phyloP scores from a whole-genome alignment of 1,140 invertebrate genomes.

The Ooceraea biroi region DNA sequence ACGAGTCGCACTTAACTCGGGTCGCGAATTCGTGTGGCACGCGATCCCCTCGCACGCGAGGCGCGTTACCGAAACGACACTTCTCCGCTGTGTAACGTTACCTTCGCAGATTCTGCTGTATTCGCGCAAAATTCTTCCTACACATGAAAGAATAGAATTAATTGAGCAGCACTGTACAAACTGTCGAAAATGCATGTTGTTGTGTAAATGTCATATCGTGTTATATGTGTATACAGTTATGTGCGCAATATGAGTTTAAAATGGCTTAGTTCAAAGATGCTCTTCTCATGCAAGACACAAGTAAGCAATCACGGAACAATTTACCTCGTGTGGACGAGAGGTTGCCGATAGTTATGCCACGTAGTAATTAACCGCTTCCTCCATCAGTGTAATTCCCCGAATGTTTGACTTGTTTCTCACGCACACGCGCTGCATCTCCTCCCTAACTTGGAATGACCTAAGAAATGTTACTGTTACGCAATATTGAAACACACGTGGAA shows the following conservation, averaged over 20 bases:
- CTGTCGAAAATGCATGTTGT: neutral
- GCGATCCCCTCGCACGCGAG: neutral
- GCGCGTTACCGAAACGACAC: neutral
- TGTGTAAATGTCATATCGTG: too few species aligned
- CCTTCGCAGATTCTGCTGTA: neutral
- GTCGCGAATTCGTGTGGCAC: neutral
- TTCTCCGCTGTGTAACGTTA: constrained; percentile 18
- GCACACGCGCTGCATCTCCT: neutral
- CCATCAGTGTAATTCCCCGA: neutral
- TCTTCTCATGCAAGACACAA: neutral
- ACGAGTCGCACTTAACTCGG: neutral
- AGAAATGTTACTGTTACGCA: constrained; percentile 36
- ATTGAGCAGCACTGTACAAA: neutral
- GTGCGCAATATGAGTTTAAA: neutral
- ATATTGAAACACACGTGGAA: neutral
- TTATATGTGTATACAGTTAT: neutral
- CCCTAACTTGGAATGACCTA: constrained; percentile 33
- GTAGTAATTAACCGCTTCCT: constrained; percentile 34
- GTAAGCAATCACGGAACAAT: neutral
- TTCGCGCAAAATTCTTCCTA: neutral
- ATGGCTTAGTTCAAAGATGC: neutral
- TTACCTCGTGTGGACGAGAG: neutral
- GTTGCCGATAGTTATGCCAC: neutral
- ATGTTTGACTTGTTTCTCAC: neutral
- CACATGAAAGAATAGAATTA: neutral